Evolutionary conservation across 53 echinoderm and acorn worm genomes (phyloP).

Genomic region (Pentamera pediparva): DNA sequence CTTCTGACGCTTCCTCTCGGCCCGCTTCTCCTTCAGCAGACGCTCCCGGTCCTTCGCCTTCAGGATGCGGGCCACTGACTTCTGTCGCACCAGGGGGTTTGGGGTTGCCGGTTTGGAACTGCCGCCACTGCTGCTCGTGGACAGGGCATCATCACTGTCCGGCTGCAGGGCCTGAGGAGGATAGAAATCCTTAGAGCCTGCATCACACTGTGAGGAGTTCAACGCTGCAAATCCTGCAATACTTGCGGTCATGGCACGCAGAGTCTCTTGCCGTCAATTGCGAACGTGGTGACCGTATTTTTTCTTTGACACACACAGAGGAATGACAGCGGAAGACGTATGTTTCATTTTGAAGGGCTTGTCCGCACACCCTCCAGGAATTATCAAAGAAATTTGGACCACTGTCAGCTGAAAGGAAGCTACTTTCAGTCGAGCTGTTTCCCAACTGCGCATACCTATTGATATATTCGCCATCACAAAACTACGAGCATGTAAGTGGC

Average conservation of each 20-base stretch:
- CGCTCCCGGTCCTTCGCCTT: slow-evolving; percentile 66
- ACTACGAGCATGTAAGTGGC: too few relatives aligned
- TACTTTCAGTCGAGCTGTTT: too few relatives aligned
- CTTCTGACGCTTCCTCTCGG: slow-evolving; percentile 41
- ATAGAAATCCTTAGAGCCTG: not conserved
- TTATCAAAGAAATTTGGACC: too few relatives aligned
- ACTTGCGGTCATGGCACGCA: too few relatives aligned
- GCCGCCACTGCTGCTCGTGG: slow-evolving; percentile 4
- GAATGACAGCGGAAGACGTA: not conserved
- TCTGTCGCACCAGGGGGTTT: slow-evolving; percentile 31
- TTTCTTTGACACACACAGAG: too few relatives aligned
- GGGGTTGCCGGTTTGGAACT: slow-evolving; percentile 44
- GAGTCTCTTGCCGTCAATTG: too few relatives aligned
- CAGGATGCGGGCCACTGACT: slow-evolving; percentile 47
- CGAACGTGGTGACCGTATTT: too few relatives aligned
- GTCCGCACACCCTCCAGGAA: too few relatives aligned
- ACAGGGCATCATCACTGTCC: slow-evolving; percentile 55
- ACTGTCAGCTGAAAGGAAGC: too few relatives aligned
- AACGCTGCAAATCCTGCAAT: too few relatives aligned
- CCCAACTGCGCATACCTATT: too few relatives aligned
- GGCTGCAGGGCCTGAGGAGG: slow-evolving; percentile 37
- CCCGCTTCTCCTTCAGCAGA: slow-evolving; percentile 70
- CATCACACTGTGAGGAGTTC: not conserved
- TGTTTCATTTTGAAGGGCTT: not conserved
- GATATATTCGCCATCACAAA: too few relatives aligned